A percentile compares a stretch with the other conserved stretches of the same genome.
Conservation (phyloP, 1,140 invertebrate species). For the Neodiprion virginianus region DNA sequence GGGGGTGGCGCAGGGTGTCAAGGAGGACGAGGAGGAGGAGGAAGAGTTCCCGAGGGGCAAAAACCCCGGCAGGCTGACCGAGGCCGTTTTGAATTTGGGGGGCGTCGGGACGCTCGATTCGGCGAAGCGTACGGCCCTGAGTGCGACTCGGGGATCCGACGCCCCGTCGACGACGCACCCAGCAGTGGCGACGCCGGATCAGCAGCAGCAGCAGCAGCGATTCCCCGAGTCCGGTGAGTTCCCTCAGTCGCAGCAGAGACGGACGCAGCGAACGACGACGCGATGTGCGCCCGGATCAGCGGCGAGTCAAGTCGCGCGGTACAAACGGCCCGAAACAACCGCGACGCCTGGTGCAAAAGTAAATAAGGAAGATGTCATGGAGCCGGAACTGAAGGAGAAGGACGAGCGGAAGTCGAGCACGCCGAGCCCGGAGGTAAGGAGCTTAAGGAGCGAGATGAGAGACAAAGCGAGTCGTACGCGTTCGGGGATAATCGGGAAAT, state of each 20-base stretch:
- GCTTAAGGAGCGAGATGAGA: not conserved
- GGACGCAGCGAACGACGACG: not conserved
- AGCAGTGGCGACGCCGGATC: slow-evolving; percentile 32
- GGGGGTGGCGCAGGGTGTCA: too few species aligned
- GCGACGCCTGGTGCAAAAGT: not conserved
- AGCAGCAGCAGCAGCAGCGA: not conserved
- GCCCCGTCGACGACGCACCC: slow-evolving; percentile 34
- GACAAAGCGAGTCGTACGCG: not conserved
- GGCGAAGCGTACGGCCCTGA: slow-evolving; percentile 23
- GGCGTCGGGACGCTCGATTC: not conserved
- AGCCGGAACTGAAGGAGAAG: slow-evolving; percentile 50
- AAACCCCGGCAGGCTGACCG: not conserved
- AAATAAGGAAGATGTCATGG: slow-evolving; percentile 49
- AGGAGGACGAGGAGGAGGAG: not conserved
- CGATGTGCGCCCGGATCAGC: not conserved
- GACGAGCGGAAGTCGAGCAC: slow-evolving; percentile 46
- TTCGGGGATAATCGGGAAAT: too few species aligned
- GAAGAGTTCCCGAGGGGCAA: not conserved
- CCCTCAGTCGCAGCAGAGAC: slow-evolving; percentile 9
- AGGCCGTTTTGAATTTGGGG: not conserved
- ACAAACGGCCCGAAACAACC: slow-evolving; percentile 11
- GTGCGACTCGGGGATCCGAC: slow-evolving; percentile 10
- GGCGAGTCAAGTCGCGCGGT: not conserved
- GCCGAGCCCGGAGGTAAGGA: slow-evolving; percentile 49
- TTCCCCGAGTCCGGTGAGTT: not conserved